Percentiles rank a stretch among this genome's conserved stretches.
Evolutionary conservation across 2,113 vertebrate genomes (phyloP).

Genomic region (Sinosuthora webbiana): DNA sequence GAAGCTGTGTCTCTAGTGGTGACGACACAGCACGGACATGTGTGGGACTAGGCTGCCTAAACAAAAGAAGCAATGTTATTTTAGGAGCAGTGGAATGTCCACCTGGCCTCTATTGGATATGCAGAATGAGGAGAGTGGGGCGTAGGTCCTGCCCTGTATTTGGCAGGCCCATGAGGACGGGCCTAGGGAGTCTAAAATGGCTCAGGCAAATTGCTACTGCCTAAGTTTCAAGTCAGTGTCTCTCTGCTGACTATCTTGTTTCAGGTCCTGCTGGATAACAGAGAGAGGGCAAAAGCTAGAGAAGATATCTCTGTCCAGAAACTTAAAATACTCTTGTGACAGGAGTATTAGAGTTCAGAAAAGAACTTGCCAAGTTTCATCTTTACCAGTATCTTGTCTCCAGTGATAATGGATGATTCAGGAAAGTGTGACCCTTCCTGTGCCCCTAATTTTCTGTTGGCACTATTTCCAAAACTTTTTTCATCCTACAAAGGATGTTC

Average conservation of each 20-base stretch:
- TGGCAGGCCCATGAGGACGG: neutral
- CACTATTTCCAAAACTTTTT: conserved; percentile 34
- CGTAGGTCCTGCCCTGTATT: neutral
- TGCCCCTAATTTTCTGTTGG: conserved; percentile 27
- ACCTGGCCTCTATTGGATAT: neutral
- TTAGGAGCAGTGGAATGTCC: neutral
- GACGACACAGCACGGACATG: rapidly evolving
- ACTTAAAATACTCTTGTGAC: conserved; percentile 15
- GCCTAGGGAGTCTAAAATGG: neutral
- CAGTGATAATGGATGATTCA: conserved; percentile 23
- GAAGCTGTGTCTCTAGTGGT: neutral
- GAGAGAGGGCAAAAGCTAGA: neutral
- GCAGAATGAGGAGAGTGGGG: neutral
- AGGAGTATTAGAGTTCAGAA: conserved; percentile 19
- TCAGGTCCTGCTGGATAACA: neutral
- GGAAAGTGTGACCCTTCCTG: conserved; percentile 31
- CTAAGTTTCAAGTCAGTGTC: neutral
- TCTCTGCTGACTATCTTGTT: neutral
- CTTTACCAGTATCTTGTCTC: conserved; percentile 32
- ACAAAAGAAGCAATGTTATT: neutral
- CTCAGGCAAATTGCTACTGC: neutral
- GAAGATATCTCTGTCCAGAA: neutral
- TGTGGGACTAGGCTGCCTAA: neutral
- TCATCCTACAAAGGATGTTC: conserved; percentile 11
- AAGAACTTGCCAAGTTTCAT: conserved; percentile 8